A percentile compares a stretch with the other conserved stretches of the same genome.
These are phyloP conservation scores for Callosobruchus maculatus DNA, from an alignment of 2,888 invertebrate genomes.

Conservation along the genomic window DNA sequence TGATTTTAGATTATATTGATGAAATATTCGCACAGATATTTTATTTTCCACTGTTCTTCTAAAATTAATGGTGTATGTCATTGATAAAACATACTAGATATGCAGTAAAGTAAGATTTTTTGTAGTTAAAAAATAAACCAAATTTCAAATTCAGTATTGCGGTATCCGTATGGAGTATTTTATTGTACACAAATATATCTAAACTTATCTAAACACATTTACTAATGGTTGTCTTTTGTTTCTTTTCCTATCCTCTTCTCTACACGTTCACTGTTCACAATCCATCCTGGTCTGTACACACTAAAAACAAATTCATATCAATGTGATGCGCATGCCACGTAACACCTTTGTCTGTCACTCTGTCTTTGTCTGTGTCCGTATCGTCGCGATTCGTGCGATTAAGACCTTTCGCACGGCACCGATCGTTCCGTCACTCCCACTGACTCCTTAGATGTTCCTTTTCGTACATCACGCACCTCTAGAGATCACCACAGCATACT, in stretches of 20 bases:
- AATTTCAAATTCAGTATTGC: neutral
- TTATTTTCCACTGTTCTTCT: no score
- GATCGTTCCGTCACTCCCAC: neutral
- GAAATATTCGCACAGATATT: no score
- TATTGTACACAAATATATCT: neutral
- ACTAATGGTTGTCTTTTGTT: conserved; percentile 36
- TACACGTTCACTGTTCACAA: conserved; percentile 12
- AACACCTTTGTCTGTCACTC: neutral
- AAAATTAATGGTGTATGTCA: no score
- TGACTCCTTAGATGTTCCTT: neutral
- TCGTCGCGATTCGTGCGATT: neutral
- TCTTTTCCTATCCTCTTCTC: conserved; percentile 29
- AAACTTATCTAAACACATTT: conserved; percentile 12
- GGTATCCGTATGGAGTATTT: neutral
- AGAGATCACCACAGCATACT: neutral
- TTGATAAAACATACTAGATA: no score
- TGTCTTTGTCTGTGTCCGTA: neutral
- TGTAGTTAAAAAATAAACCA: no score
- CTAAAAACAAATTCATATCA: neutral
- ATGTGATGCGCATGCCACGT: neutral
- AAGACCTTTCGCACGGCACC: neutral
- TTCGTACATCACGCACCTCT: neutral
- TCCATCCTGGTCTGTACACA: conserved; percentile 18
- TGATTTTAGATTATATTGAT: no score
- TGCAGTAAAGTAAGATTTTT: no score